Base-by-base conservation (phyloP, 1,140 invertebrate species). In the Hyposmocoma kahamanoa region DNA sequence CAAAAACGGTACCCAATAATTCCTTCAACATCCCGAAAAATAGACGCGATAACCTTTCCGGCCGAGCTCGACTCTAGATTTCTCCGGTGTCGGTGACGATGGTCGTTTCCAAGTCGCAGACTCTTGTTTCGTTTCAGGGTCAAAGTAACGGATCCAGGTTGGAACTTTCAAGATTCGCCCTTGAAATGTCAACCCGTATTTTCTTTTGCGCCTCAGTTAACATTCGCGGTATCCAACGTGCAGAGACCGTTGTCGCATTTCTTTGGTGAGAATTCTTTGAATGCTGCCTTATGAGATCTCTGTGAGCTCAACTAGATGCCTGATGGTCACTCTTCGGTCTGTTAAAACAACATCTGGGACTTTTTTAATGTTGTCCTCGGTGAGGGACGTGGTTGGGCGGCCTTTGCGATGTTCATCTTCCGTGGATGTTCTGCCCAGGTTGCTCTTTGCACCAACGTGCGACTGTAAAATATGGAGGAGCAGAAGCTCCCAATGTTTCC, bases 1-100 rank as follows among this genome's bases (percentile, higher is more conserved):
- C 3, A 36, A 17, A 17, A 45, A 51, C 21, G 45, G 42, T 45
- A 32, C 32, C 26, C 18, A 8, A 36, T 17, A n/a, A 36, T 17
- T 22, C 64, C 67, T 44, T 60, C 43, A 19, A 28, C 30, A 62
- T 84, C 65, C 69, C 50, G 67, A 43, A 58, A 70, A 62, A 61
- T 45, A 41, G 46, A 42, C 5, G 36, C 59, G 53, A 63, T 54
- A 66, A n/a, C 49, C 47, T 61, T 62, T 19, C 47, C 50, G 34
- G 48, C 63, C 20, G 55, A 73, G 30, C 42, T 41, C 38, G 32
- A 48, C 57, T 28, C 74, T 70, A 19, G 32, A 45, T 28, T 51
- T 51, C 42, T 51, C 41, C 11, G 48, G 48, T 5, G 48, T 36
- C 8, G 41, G 48, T n/a, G 28, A 43, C 36, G 26, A 36, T 13